Conservation (phyloP, 2,113 vertebrate genomes). For the Chelonoidis abingdonii region DNA sequence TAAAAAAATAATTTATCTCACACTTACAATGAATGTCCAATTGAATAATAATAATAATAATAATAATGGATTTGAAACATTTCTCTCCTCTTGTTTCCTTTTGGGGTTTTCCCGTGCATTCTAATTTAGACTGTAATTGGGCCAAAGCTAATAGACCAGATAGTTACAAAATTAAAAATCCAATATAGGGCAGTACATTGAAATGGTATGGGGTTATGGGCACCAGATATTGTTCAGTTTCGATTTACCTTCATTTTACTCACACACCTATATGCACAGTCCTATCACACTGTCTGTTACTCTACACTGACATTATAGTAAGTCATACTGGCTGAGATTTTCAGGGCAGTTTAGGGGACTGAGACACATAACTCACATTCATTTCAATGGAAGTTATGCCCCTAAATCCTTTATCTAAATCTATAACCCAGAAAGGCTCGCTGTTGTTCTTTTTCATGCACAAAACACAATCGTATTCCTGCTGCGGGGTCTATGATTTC, state of each 20-base stretch:
- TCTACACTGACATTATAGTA: not conserved
- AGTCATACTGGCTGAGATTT: not conserved
- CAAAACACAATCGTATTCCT: not conserved
- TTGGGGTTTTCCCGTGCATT: not conserved
- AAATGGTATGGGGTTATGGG: not conserved
- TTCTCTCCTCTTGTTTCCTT: not conserved
- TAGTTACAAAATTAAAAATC: not conserved
- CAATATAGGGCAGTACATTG: not conserved
- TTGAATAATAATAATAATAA: not conserved
- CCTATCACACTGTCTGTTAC: too few species aligned
- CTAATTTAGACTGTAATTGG: not conserved
- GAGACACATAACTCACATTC: not conserved
- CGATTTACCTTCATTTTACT: not conserved
- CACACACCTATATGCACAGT: not conserved
- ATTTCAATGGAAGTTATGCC: not conserved
- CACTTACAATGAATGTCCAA: not conserved
- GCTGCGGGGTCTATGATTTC: not conserved
- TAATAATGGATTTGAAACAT: not conserved
- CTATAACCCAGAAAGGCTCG: not conserved
- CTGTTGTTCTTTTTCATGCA: not conserved
- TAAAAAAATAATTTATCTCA: not conserved
- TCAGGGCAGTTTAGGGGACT: not conserved
- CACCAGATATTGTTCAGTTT: not conserved
- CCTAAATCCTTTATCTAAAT: not conserved
- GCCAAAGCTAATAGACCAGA: not conserved